phyloP scores from a whole-genome alignment of 2,797 vertebrate species.

The Falco berigora region DNA sequence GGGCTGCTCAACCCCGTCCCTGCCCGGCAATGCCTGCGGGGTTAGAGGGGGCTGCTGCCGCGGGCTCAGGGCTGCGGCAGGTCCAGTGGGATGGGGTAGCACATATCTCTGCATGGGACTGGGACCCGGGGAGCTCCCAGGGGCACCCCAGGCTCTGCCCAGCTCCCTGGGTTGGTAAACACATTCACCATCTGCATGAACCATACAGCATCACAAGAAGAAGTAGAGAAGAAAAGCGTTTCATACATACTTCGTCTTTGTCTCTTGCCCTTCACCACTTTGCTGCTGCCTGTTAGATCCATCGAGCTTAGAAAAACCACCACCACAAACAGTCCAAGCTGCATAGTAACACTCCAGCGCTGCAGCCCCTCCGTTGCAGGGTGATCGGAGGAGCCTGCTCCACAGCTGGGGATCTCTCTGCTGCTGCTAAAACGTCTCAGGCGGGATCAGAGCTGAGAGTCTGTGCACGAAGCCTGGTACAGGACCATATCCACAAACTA shows the following conservation, averaged over 20 bases:
- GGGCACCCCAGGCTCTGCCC: not conserved
- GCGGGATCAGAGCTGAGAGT: constrained; percentile 75
- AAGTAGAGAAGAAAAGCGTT: not conserved
- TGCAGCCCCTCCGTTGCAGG: constrained; percentile 77
- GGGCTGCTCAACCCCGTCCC: not conserved
- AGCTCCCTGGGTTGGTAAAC: not conserved
- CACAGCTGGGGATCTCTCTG: constrained; percentile 52
- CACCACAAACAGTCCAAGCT: constrained; percentile 92
- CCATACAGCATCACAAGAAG: not conserved
- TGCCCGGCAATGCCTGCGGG: fast-evolving
- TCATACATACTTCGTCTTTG: constrained; percentile 91
- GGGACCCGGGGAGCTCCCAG: not conserved
- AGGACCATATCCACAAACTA: constrained; percentile 63
- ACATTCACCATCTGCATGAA: not conserved
- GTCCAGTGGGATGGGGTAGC: not conserved
- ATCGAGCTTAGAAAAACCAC: constrained; percentile 92
- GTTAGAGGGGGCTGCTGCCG: not conserved
- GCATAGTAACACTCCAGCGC: constrained; percentile 92
- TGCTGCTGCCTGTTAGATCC: constrained; percentile 82
- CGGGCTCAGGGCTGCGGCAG: not conserved
- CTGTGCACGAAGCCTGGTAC: constrained; percentile 65
- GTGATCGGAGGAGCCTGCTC: constrained; percentile 73
- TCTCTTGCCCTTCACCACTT: constrained; percentile 85
- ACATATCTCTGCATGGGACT: not conserved
- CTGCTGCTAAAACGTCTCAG: constrained; percentile 65